Conservation (phyloP, 2,113 vertebrate species). For the Callaeas wilsoni region DNA sequence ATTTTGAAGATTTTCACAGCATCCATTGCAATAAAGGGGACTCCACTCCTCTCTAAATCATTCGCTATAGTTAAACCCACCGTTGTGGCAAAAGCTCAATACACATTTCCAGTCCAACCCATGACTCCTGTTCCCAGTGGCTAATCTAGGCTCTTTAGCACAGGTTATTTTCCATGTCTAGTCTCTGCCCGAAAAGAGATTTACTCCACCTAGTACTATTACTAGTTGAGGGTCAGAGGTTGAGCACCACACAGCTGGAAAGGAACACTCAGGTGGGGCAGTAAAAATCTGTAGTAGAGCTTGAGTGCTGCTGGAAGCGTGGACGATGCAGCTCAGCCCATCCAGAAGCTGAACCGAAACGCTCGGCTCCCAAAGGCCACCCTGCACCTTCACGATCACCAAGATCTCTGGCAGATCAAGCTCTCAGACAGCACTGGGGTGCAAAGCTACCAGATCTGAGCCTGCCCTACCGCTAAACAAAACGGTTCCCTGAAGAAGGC, state of each 20-base stretch:
- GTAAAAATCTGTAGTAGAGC: background rate
- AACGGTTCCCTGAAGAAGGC: background rate
- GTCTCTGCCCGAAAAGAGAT: background rate
- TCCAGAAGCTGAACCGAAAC: background rate
- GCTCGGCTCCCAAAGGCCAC: background rate
- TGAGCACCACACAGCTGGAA: background rate
- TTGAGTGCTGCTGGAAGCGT: background rate
- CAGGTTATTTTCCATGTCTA: background rate
- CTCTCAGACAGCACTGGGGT: accelerated
- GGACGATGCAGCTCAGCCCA: background rate
- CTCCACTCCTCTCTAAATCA: background rate
- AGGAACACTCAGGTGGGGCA: background rate
- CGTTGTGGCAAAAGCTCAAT: background rate
- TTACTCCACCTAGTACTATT: background rate
- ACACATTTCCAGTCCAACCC: background rate
- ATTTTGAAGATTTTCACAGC: background rate
- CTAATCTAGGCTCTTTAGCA: background rate
- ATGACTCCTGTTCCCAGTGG: background rate
- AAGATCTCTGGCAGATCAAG: background rate
- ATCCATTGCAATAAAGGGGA: background rate
- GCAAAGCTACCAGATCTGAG: background rate
- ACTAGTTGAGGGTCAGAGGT: background rate
- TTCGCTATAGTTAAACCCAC: background rate
- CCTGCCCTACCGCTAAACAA: background rate
- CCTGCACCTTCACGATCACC: accelerated